Evolutionary conservation across 2,113 vertebrate species (phyloP), one percentile per base, ranked within the genome.

Genomic region (Microcebus griseorufus): DNA sequence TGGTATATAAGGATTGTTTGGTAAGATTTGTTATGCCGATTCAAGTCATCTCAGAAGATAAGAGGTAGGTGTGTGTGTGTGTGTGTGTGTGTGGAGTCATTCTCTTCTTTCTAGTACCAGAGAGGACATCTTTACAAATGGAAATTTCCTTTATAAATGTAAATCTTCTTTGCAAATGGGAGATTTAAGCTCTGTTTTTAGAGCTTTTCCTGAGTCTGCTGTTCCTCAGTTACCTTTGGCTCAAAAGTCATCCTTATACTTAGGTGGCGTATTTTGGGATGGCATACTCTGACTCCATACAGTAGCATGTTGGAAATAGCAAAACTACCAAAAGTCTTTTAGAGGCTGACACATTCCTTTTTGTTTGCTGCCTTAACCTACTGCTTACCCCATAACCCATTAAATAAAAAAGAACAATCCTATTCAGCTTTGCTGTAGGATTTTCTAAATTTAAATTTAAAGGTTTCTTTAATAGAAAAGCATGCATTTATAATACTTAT

Each of bases 91-190:
- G 20, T 3, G 51, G 18, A 9, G 25, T 14, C 55, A 39, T 78
- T 90, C 37, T 96, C 48, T n/a, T 91, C 18, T 83, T 81, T 34
- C 85, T 58, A 39, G 32, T 25, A 67, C 18, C 17, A 51, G 11
- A 83, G 55, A 73, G 75, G 60, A 64, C 37, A 67, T 8, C 27
- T 79, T 67, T 88, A 78, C 45, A 80, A 62, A 45, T 64, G 73
- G 34, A 72, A 65, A 90, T 53, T 53, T 79, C 20, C 42, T 93
- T 72, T 58, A 53, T 20, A 85, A 94, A 81, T 39, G 29, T 25
- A 64, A 55, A 73, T 39, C 83, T 76, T 25, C 39, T 96, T 94
- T 85, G 37, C 42, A 89, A 86, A 82, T 85, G 62, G 85, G 23
- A 88, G 80, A 83, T 55, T 6, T 42, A 64, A 27, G 60, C n/a